Percentiles rank a stretch among this genome's conserved stretches.
phyloP scores from a whole-genome alignment of 2,797 vertebrate genomes.

The Pempheris klunzingeri region DNA sequence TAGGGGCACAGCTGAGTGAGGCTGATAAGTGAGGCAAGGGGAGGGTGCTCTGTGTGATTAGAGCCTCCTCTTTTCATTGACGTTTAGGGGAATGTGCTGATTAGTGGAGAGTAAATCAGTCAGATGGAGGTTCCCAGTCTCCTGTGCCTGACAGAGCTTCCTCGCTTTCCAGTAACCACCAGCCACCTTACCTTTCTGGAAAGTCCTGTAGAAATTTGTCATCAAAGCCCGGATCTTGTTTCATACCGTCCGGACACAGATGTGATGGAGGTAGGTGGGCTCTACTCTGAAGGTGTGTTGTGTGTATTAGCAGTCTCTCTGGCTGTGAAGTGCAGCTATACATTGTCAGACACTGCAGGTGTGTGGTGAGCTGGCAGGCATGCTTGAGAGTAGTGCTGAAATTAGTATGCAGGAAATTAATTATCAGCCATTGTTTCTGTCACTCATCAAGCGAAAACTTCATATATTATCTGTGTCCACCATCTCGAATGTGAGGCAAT shows the following conservation, averaged over 20 bases:
- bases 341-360: conserved; percentile 44
- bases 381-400: neutral
- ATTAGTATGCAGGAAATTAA: neutral
- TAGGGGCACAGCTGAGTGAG: conserved; percentile 43
- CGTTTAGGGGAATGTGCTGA: conserved; percentile 83
- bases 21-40: conserved; percentile 49
- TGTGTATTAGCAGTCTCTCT: conserved; percentile 12
- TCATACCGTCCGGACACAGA: conserved; percentile 42
- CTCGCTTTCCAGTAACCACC: conserved; percentile 38
- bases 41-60: conserved; percentile 36
- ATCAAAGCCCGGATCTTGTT: conserved; percentile 38
- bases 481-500: neutral
- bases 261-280: conserved; percentile 77
- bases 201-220: conserved; percentile 35
- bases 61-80: conserved; percentile 80
- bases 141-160: conserved; percentile 39
- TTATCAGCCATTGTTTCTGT: neutral
- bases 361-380: conserved; percentile 8
- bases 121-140: conserved; percentile 68
- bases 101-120: conserved; percentile 71
- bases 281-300: conserved; percentile 23
- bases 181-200: conserved; percentile 34
- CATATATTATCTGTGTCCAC: neutral
- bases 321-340: conserved; percentile 44
- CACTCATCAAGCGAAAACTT: neutral